phyloP scores from a whole-genome alignment of 2,888 invertebrate species.

The Eristalinus aeneus region DNA sequence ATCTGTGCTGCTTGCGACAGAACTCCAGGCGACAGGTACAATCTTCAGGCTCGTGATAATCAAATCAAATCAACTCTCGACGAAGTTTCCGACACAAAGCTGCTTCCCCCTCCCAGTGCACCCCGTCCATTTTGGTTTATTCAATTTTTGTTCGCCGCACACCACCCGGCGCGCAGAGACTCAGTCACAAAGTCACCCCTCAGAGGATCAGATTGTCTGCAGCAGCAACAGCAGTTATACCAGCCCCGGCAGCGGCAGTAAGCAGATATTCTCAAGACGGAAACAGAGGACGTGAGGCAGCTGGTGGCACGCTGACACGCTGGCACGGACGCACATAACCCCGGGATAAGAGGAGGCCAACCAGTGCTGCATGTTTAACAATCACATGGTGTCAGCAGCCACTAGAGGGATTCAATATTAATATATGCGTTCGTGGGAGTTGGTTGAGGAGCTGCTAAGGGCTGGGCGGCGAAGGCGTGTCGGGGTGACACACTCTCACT shows the following conservation, averaged over 20 bases:
- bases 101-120: background rate
- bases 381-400: slow-evolving; percentile 45
- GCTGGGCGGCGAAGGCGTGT: background rate
- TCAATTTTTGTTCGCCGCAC: slow-evolving; percentile 42
- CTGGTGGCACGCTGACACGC: slow-evolving; percentile 6
- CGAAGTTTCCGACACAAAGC: background rate
- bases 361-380: slow-evolving; percentile 47
- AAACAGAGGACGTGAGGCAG: slow-evolving; percentile 60
- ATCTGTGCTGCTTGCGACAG: background rate
- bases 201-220: slow-evolving; percentile 55
- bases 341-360: slow-evolving; percentile 1
- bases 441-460: background rate
- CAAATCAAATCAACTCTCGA: background rate
- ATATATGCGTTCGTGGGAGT: slow-evolving; percentile 19
- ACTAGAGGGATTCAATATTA: slow-evolving; percentile 59
- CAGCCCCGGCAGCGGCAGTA: slow-evolving; percentile 60
- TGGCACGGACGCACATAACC: slow-evolving; percentile 1
- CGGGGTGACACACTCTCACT: slow-evolving; percentile 21
- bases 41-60: background rate
- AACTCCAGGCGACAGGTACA: background rate
- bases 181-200: background rate
- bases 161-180: slow-evolving; percentile 28
- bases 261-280: slow-evolving; percentile 68
- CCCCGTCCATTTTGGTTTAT: slow-evolving; percentile 2
- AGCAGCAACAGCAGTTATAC: slow-evolving; percentile 27